phyloP scores from a whole-genome alignment of 2,113 vertebrate species.

The Nothoprocta pentlandii region DNA sequence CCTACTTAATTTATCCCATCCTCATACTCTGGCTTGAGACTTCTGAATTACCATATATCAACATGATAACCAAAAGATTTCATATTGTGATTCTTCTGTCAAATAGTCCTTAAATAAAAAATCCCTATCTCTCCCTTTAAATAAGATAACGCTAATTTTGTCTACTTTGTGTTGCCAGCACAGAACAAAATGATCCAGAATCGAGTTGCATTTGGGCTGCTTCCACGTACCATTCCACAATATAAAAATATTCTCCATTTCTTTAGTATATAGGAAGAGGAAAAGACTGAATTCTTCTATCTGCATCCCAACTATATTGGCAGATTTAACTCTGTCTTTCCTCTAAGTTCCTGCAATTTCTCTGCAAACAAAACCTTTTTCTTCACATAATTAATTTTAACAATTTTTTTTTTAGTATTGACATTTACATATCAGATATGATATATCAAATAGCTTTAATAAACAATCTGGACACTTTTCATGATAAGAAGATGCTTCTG shows the following conservation, averaged over 20 bases:
- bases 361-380: neutral
- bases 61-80: neutral
- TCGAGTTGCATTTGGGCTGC: neutral
- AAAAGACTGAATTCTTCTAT: neutral
- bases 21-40: neutral
- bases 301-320: neutral
- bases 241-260: neutral
- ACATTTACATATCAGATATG: neutral
- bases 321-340: neutral
- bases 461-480: neutral
- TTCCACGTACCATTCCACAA: neutral
- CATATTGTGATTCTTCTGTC: neutral
- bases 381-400: neutral
- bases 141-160: neutral
- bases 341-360: neutral
- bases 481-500: neutral
- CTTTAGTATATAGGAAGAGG: neutral
- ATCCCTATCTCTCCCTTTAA: neutral
- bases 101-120: neutral
- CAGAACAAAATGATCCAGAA: neutral
- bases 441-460: neutral
- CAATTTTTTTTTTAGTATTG: neutral
- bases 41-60: slow-evolving; percentile 14
- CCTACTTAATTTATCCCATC: neutral
- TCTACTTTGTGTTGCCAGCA: neutral